Conservation (phyloP, 2,888 invertebrate species). For the Morpho deidamia region DNA sequence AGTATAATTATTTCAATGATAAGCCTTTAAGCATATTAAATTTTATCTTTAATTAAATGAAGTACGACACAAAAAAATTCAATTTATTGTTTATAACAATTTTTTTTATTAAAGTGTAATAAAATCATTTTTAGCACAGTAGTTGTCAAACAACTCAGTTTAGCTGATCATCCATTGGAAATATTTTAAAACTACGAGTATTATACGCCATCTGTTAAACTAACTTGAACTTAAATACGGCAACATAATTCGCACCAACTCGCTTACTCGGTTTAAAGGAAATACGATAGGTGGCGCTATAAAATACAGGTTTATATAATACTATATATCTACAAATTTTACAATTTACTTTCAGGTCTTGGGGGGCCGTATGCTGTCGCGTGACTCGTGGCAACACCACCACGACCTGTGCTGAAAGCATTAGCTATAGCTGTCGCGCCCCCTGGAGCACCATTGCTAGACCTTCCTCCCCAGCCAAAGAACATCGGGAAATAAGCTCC, state of each 20-base stretch:
- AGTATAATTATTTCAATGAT: too few relatives aligned
- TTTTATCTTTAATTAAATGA: not conserved
- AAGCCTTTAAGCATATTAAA: too few relatives aligned
- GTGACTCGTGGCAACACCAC: slow-evolving; percentile 85
- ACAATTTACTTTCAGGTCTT: slow-evolving; percentile 53
- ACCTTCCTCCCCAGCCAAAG: slow-evolving; percentile 69
- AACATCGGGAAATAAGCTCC: slow-evolving; percentile 84
- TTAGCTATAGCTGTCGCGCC: slow-evolving; percentile 84
- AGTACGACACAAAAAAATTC: not conserved
- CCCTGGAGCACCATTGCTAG: slow-evolving; percentile 68
- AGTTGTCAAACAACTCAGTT: slow-evolving; percentile 7
- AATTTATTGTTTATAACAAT: slow-evolving; percentile 18
- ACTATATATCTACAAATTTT: slow-evolving; percentile 12
- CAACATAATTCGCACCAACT: slow-evolving; percentile 4
- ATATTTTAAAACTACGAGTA: not conserved
- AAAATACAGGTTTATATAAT: not conserved
- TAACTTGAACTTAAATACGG: slow-evolving; percentile 12
- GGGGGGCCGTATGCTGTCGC: slow-evolving; percentile 85
- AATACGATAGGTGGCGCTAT: slow-evolving; percentile 22
- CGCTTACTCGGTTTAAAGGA: slow-evolving; percentile 4
- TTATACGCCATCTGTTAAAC: slow-evolving; percentile 16
- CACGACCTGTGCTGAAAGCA: slow-evolving; percentile 84
- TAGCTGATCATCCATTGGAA: not conserved
- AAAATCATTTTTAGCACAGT: slow-evolving; percentile 8
- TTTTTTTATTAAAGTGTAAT: not conserved